Evolutionary conservation across 2,797 vertebrate genomes (phyloP).

Genomic region (Linurgus olivaceus): DNA sequence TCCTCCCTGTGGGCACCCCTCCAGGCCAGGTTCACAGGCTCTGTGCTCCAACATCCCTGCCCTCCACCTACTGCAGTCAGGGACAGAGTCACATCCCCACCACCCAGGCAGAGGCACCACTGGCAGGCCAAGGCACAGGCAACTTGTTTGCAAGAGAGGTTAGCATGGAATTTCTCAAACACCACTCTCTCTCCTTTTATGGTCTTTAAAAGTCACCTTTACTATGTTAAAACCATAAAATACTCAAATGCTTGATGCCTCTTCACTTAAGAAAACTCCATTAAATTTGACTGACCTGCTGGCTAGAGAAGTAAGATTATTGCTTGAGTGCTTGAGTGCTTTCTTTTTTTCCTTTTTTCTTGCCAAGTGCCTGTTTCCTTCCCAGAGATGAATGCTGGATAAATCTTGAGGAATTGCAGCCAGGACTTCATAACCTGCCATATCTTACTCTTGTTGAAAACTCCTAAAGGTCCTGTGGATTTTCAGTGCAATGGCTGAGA

Average conservation of each 20-base stretch:
- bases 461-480: not conserved
- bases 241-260: not conserved
- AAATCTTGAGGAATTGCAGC: not conserved
- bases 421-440: not conserved
- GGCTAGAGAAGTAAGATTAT: not conserved
- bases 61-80: accelerated
- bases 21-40: not conserved
- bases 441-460: not conserved
- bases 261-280: not conserved
- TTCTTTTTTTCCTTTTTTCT: not conserved
- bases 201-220: not conserved
- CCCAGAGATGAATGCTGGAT: accelerated
- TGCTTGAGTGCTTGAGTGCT: not conserved
- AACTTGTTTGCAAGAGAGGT: not conserved
- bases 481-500: accelerated
- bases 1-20: not conserved
- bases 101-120: not conserved
- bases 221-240: not conserved
- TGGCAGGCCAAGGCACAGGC: not conserved
- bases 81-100: not conserved
- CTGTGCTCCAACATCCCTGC: not conserved
- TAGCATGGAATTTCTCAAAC: not conserved
- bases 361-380: not conserved
- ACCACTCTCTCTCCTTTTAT: not conserved
- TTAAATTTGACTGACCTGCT: not conserved